phyloP scores from a whole-genome alignment of 2,888 invertebrate genomes.

The Drosophila yooni region DNA sequence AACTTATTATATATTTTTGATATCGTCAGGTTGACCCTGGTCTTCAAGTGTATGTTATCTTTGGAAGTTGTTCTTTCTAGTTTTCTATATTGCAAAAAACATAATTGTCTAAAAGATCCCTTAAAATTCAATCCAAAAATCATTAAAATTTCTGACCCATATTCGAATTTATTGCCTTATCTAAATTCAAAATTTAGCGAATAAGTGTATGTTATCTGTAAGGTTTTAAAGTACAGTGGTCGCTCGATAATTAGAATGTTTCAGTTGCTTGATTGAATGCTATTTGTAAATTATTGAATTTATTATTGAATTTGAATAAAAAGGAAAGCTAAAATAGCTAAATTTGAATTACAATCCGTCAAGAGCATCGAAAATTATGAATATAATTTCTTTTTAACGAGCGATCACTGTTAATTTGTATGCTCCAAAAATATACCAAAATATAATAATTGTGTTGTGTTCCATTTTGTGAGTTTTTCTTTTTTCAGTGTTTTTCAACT shows the following conservation, averaged over 20 bases:
- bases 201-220: neutral
- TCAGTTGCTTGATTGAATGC: neutral
- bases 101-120: neutral
- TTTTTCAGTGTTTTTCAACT: slow-evolving; percentile 43
- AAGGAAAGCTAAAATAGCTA: neutral
- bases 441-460: neutral
- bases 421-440: neutral
- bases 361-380: neutral
- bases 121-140: neutral
- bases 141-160: neutral
- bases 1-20: neutral
- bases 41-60: neutral
- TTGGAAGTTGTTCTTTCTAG: neutral
- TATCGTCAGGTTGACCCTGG: neutral
- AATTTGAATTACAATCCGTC: too few relatives aligned
- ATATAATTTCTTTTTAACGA: neutral
- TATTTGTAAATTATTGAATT: neutral
- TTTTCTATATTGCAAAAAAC: neutral
- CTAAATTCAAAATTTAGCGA: neutral
- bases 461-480: neutral
- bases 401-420: neutral
- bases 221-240: neutral
- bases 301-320: neutral
- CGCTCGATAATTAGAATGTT: neutral
- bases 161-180: neutral